Conservation (phyloP, 2,888 invertebrate species). For the Acrocyrtus sp. region DNA sequence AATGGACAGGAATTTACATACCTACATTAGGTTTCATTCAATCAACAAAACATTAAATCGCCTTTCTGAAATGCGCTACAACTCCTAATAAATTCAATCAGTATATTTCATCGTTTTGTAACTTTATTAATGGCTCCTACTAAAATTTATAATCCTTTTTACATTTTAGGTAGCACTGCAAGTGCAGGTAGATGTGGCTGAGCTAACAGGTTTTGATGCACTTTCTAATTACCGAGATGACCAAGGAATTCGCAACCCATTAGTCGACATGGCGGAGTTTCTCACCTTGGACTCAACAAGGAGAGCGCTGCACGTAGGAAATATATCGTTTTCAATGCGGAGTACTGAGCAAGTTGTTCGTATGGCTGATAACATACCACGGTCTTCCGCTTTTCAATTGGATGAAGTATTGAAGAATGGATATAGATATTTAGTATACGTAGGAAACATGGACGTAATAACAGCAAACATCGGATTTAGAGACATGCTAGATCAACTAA, state of each 20-base stretch:
- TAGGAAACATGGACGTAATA: slow-evolving; percentile 15
- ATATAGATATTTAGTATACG: slow-evolving; percentile 1
- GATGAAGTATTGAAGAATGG: slow-evolving; percentile 10
- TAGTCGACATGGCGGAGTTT: background rate
- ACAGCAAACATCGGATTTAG: slow-evolving; percentile 15
- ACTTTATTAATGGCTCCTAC: too few relatives aligned
- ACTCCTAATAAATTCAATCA: too few relatives aligned
- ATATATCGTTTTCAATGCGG: background rate
- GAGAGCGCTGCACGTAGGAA: slow-evolving; percentile 11
- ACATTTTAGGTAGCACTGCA: too few relatives aligned
- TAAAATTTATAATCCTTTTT: too few relatives aligned
- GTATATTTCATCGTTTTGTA: too few relatives aligned
- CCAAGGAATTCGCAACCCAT: background rate
- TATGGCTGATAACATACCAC: background rate
- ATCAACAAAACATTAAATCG: too few relatives aligned
- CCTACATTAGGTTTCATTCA: too few relatives aligned
- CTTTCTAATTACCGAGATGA: too few relatives aligned
- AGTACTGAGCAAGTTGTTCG: background rate
- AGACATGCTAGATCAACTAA: background rate
- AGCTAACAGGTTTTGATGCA: too few relatives aligned
- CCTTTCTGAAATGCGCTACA: too few relatives aligned
- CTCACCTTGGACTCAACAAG: background rate
- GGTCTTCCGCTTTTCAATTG: background rate
- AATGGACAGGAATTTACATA: too few relatives aligned
- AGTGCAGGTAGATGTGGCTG: too few relatives aligned